phyloP scores from a whole-genome alignment of 2,113 vertebrate species.

The Mesembrinibis cayennensis region DNA sequence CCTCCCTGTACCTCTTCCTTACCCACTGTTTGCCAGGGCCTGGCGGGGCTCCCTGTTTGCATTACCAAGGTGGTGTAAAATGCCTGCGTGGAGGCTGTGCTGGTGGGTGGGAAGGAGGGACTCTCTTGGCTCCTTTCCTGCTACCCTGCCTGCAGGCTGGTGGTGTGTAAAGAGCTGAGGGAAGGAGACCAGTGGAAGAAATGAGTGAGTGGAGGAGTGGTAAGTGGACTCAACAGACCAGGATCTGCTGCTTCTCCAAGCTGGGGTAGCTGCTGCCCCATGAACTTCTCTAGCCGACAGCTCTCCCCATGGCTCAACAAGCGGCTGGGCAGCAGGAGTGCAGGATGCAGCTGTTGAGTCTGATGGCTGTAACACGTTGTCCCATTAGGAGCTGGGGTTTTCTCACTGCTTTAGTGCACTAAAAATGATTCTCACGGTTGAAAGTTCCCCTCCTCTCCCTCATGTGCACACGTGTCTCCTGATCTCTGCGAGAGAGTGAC shows the following conservation, averaged over 20 bases:
- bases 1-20: neutral
- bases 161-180: neutral
- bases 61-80: neutral
- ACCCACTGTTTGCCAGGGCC: neutral
- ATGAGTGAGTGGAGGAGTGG: neutral
- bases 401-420: neutral
- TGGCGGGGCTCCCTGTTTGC: neutral
- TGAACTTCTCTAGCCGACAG: neutral
- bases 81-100: neutral
- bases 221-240: accelerated
- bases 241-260: neutral
- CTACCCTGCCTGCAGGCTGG: neutral
- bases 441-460: neutral
- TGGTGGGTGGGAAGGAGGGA: neutral
- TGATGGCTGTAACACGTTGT: neutral
- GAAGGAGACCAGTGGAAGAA: neutral
- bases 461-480: neutral
- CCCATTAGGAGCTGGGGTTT: neutral
- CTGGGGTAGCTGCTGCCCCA: neutral
- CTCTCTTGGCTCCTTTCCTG: neutral
- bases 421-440: neutral
- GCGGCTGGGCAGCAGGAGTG: accelerated
- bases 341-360: neutral
- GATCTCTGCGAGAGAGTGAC: slow-evolving; percentile 47
- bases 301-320: accelerated